phyloP scores from a whole-genome alignment of 2,888 invertebrate genomes.

The Lasioglossum pauxillum region DNA sequence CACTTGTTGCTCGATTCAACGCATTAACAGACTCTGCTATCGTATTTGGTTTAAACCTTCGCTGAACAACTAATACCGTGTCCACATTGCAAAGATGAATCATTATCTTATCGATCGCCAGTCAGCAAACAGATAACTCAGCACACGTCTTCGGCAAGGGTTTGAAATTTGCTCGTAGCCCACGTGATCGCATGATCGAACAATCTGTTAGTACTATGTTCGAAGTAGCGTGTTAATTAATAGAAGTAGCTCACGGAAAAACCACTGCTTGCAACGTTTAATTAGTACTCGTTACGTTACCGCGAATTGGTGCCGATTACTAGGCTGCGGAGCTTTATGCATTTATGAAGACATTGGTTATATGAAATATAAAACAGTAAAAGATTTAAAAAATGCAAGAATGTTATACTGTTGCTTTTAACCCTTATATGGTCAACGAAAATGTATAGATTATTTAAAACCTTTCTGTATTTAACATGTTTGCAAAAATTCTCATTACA shows the following conservation, averaged over 20 bases:
- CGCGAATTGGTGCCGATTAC: conserved; percentile 35
- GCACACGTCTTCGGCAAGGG: too few relatives aligned
- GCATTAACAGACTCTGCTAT: neutral
- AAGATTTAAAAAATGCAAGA: too few relatives aligned
- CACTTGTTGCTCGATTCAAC: neutral
- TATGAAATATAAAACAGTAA: too few relatives aligned
- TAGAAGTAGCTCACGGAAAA: neutral
- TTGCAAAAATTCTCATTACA: too few relatives aligned
- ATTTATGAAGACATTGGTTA: too few relatives aligned
- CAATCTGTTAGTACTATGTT: neutral
- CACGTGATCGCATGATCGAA: neutral
- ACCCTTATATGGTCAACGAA: too few relatives aligned
- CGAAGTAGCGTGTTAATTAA: neutral
- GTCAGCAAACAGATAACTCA: conserved; percentile 22
- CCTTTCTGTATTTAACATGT: too few relatives aligned
- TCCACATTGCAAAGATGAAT: neutral
- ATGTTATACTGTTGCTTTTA: too few relatives aligned
- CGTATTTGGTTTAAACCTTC: neutral
- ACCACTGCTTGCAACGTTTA: neutral
- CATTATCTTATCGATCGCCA: conserved; percentile 25
- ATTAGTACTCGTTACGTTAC: conserved; percentile 18
- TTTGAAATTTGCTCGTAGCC: neutral
- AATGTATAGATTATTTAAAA: too few relatives aligned
- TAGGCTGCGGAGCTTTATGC: too few relatives aligned
- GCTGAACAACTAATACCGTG: neutral